These are phyloP conservation scores for Calonectris borealis DNA, from an alignment of 2,113 vertebrate genomes.

Conservation along the genomic window DNA sequence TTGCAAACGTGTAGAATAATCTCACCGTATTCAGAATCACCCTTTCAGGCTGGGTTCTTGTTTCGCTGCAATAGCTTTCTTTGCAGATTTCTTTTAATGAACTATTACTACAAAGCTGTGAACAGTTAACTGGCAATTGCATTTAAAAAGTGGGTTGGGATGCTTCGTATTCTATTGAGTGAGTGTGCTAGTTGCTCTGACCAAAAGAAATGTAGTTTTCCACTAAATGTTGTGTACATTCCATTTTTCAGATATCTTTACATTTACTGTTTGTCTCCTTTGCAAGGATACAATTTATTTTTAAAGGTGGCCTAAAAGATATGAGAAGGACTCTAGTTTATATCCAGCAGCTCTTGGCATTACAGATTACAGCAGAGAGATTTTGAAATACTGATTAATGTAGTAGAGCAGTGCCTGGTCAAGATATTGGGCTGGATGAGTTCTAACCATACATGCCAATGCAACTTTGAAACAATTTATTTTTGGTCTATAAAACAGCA, in stretches of 20 bases:
- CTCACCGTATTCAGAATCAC: too few species aligned
- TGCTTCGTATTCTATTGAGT: neutral
- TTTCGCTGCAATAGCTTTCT: neutral
- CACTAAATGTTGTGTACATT: neutral
- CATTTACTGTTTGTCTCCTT: neutral
- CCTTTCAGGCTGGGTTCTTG: too few species aligned
- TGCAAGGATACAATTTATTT: neutral
- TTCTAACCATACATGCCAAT: neutral
- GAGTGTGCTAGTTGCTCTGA: neutral
- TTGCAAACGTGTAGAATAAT: neutral
- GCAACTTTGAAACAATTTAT: neutral
- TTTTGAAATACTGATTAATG: neutral
- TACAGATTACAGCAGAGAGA: neutral
- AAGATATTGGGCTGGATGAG: too few species aligned
- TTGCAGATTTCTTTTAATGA: neutral
- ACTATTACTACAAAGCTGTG: neutral
- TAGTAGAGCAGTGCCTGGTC: neutral
- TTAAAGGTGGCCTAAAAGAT: neutral
- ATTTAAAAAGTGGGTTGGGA: neutral
- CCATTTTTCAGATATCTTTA: neutral
- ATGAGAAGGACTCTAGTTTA: neutral
- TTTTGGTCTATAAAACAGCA: neutral
- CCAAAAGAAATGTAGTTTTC: neutral
- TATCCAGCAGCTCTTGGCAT: neutral
- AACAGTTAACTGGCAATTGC: neutral